Base-by-base conservation (phyloP, 53 echinoderm and acorn worm species). In the Luidia sarsii region DNA sequence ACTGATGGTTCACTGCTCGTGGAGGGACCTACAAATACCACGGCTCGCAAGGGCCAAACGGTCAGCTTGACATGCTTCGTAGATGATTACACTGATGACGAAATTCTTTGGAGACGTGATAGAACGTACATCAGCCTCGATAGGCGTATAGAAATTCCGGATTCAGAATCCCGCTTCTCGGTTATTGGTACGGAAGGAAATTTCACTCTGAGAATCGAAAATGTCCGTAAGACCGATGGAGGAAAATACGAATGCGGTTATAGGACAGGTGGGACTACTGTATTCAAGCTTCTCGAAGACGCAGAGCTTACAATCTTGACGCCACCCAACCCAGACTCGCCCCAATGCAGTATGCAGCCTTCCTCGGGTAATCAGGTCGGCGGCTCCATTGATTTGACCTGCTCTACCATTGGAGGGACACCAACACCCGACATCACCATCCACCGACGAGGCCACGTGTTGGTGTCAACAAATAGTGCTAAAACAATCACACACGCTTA, bases 201-300 rank as follows among this genome's bases (percentile, higher is more conserved):
- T 21, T 75, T 75, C 55, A 75, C 18, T 18, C 59, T 75, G 59
- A 39, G 30, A 21, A 56, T 75, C 23, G 57, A 7, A 27, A 57
- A 75, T 57, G 75, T 75, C 13, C 38, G 39, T n/a, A 30, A 14
- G 16, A 30, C 57, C 16, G 75, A 75, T 39, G 57, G 43, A 4
- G 75, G 75, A 13, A 31, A 14, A 7, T 75, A 75, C 28, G 19
- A 10, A 2, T 75, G 75, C 16, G 39, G 18, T 18, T 59, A 57
- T 39, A 38, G 1, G 29, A 39, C 18, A 41, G 11, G 6, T 41
- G 25, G 0, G 59, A 11, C 18, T 41, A 18, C 6, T 6, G 16
- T 2, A 2, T 15, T 16, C 41, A 27, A 1, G 45, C 41, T 28
- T 33, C 59, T 23, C 57, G 57, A 18, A 10, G 13, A n/a, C 2